phyloP scores from a whole-genome alignment of 2,113 vertebrate genomes.

The Aramus guarauna region DNA sequence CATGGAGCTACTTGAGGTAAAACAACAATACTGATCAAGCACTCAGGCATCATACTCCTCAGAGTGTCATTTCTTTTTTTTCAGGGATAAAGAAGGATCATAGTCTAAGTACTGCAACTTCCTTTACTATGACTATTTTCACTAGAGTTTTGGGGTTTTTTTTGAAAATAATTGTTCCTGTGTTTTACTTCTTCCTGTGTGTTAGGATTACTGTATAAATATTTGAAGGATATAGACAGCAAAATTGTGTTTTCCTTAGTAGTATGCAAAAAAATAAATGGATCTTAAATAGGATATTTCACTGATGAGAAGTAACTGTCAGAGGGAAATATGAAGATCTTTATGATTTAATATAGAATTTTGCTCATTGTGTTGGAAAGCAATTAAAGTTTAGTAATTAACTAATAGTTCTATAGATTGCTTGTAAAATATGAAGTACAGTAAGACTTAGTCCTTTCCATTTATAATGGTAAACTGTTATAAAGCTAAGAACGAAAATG shows the following conservation, averaged over 20 bases:
- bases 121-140: not conserved
- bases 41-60: not conserved
- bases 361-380: not conserved
- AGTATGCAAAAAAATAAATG: not conserved
- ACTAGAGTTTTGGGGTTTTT: fast-evolving
- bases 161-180: not conserved
- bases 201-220: not conserved
- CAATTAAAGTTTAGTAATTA: not conserved
- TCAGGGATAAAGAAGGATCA: not conserved
- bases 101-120: not conserved
- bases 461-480: not conserved
- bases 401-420: not conserved
- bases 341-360: not conserved
- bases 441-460: not conserved
- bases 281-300: not conserved
- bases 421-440: not conserved
- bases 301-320: not conserved
- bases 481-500: not conserved
- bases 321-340: not conserved
- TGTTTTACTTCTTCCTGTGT: not conserved
- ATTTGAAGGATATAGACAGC: not conserved
- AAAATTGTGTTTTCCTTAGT: not conserved
- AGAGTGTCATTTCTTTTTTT: not conserved
- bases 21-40: not conserved
- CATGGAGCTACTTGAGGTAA: not conserved